Base-by-base conservation (phyloP, 2,888 invertebrate genomes). In the Aspidiotus destructor region DNA sequence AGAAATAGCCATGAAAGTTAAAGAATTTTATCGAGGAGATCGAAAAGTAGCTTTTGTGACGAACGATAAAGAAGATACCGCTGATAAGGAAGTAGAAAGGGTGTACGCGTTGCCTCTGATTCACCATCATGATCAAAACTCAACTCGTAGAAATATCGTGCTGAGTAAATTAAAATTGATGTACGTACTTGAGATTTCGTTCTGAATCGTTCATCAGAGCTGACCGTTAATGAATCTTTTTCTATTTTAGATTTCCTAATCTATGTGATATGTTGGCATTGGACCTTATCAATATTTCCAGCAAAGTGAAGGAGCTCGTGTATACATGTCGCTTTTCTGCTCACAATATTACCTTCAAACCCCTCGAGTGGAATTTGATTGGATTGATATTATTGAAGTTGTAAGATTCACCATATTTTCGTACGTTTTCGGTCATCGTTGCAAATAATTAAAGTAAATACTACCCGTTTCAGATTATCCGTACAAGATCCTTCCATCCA, bases 321-420 rank as follows among this genome's bases (percentile, higher is more conserved):
- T 82, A 81, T 71, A 86, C 86, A 44, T 86, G 87, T 74, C 82
- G 83, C 71, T 78, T 89, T 61, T 83, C 83, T 72, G 83, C 87
- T 1, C 80, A 84, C 72, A 89, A 88, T 75, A 85, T 89, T 48
- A 81, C 84, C 74, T 86, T 88, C 74, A 86, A 85, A 76, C 85
- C 86, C 0, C 78, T 81, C 11, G 84, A 87, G 74, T 88, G 88
- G 88, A 85, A 81, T 70, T 77, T 88, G 41, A 83, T 88, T 69
- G 82, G 84, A 5, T 78, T 88, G 15, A 78, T 88, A 54, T 79
- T 88, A 54, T 81, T 88, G 28, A 84, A 85, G 77, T 79, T 89
- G 81, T 85, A 79, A 80, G 82, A 28, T 28, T 28, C 28, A 28
- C 28, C 28, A 28, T 1, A 28, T 28, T 28, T 28, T 28, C 5